These are phyloP conservation scores for Enteromius fasciolatus DNA, from an alignment of 2,797 vertebrate species.

Conservation along the genomic window DNA sequence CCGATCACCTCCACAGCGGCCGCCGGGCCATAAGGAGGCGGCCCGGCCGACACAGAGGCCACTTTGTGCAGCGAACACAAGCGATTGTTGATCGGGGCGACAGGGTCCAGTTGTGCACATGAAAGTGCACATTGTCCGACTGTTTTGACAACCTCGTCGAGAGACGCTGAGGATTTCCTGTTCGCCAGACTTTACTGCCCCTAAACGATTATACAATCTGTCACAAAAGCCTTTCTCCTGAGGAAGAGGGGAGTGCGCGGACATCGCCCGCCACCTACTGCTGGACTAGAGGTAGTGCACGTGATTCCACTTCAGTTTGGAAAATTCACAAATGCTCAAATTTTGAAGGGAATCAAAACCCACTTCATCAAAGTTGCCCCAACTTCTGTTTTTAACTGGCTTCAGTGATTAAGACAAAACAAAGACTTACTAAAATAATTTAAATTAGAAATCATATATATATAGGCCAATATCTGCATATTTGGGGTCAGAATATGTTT, in stretches of 20 bases:
- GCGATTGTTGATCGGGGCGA: conserved; percentile 72
- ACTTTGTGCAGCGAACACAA: conserved; percentile 76
- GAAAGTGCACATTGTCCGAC: conserved; percentile 69
- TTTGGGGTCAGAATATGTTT: too few relatives aligned
- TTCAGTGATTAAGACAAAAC: not conserved
- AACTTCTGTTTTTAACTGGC: not conserved
- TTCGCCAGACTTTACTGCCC: conserved; percentile 62
- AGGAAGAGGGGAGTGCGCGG: not conserved
- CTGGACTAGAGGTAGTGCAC: not conserved
- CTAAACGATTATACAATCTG: conserved; percentile 46
- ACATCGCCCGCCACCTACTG: conserved; percentile 45
- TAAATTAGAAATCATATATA: not conserved
- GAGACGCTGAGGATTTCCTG: conserved; percentile 63
- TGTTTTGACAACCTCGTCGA: conserved; percentile 74
- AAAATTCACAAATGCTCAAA: not conserved
- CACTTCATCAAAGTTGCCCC: too few relatives aligned
- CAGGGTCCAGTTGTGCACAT: conserved; percentile 64
- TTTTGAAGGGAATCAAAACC: too few relatives aligned
- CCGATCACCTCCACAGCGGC: conserved; percentile 61
- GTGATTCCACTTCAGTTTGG: not conserved
- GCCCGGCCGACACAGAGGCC: conserved; percentile 70
- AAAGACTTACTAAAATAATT: not conserved
- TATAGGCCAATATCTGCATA: not conserved
- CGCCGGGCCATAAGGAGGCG: conserved; percentile 27
- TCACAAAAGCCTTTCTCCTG: conserved; percentile 31